Evolutionary conservation across 2,888 invertebrate genomes (phyloP).

Genomic region (Heliconius charithonia): DNA sequence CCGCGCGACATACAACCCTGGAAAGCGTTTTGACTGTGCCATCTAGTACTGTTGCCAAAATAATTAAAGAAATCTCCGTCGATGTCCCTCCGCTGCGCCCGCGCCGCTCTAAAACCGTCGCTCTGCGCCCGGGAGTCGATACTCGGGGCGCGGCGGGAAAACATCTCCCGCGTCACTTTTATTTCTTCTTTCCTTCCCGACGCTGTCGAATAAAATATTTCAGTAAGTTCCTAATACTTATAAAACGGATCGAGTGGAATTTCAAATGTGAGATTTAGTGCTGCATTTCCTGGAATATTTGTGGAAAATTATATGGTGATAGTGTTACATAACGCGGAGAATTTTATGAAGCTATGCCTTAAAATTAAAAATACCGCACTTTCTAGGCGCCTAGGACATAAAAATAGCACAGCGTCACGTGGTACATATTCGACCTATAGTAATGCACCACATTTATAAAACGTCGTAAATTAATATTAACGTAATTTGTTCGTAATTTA

Average conservation of each 20-base stretch:
- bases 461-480: slow-evolving; percentile 57
- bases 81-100: slow-evolving; percentile 86
- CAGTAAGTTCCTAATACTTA: slow-evolving; percentile 73
- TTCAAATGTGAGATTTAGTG: slow-evolving; percentile 70
- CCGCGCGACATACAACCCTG: slow-evolving; percentile 83
- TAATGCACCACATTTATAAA: slow-evolving; percentile 79
- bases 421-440: slow-evolving; percentile 78
- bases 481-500: slow-evolving; percentile 10
- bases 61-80: slow-evolving; percentile 89
- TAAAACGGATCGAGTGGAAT: slow-evolving; percentile 67
- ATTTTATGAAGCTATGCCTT: slow-evolving; percentile 62
- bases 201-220: slow-evolving; percentile 80
- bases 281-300: slow-evolving; percentile 59
- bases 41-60: slow-evolving; percentile 88
- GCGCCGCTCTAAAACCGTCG: slow-evolving; percentile 85
- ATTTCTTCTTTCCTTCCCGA: slow-evolving; percentile 84
- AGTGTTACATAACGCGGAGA: slow-evolving; percentile 80
- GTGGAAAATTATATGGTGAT: slow-evolving; percentile 73
- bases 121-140: slow-evolving; percentile 84
- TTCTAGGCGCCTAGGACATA: slow-evolving; percentile 78
- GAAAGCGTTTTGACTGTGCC: slow-evolving; percentile 83
- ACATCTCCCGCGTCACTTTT: slow-evolving; percentile 84
- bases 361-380: slow-evolving; percentile 84
- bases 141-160: slow-evolving; percentile 84
- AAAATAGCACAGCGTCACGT: slow-evolving; percentile 82